Evolutionary conservation across 2,113 vertebrate species (phyloP).

Genomic region (Tichodroma muraria): DNA sequence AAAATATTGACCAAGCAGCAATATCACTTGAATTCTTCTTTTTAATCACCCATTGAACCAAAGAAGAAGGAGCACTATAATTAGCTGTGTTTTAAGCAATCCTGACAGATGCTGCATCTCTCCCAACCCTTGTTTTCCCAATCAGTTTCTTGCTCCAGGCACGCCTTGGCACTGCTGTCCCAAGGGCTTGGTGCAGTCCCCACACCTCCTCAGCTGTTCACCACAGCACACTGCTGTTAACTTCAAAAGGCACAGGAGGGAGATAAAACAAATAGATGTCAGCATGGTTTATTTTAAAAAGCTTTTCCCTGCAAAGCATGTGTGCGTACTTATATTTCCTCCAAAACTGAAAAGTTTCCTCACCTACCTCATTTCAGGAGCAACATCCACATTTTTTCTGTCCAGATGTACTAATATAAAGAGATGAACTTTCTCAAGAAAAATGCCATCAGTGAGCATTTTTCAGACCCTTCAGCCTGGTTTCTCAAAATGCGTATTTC

Average conservation of each 20-base stretch:
- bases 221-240: constrained; percentile 24
- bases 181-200: constrained; percentile 34
- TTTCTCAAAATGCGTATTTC: background rate
- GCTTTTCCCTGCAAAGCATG: constrained; percentile 39
- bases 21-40: background rate
- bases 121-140: background rate
- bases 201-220: constrained; percentile 47
- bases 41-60: background rate
- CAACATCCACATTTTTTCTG: constrained; percentile 5
- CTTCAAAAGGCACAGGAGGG: constrained; percentile 36
- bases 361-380: background rate
- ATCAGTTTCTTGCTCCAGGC: constrained; percentile 26
- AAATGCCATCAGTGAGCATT: background rate
- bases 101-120: background rate
- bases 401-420: background rate
- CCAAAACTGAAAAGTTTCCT: background rate
- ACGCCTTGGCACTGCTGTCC: constrained; percentile 55
- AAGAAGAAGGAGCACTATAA: background rate
- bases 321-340: background rate
- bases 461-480: background rate
- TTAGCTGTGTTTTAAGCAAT: constrained; percentile 21
- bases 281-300: constrained; percentile 56
- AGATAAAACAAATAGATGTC: constrained; percentile 60
- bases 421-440: background rate
- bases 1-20: background rate